Evolutionary conservation across 2,888 invertebrate genomes (phyloP), one percentile per base, ranked within the genome.

Genomic region (Julus scanicus): DNA sequence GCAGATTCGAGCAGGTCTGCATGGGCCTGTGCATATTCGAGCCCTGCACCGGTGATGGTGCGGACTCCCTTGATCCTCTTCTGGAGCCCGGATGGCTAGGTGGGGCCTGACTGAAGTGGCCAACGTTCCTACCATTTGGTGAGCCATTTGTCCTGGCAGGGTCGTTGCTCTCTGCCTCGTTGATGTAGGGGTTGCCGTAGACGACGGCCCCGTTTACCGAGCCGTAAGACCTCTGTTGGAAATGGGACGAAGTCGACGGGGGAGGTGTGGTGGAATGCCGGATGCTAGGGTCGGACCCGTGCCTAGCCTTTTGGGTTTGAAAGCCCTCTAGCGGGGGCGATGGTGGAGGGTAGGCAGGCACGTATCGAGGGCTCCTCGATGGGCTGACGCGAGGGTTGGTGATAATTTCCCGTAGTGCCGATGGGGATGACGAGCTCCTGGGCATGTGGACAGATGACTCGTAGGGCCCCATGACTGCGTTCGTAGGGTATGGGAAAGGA

Each of bases 231-330:
- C 49, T 71, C 83, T 71, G 87, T 15, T 63, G 53, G 20, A 80
- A 80, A 15, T 53, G 63, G 37, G 53, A 44, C 29, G 49, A 44
- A 40, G 71, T 15, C 29, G 40, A 40, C 15, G 87, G 84, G 17
- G 87, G 83, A n/a, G 87, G 53, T 4, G 37, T 87, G 37, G 53
- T 39, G 11, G 39, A 53, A 11, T 53, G 48, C 13, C 88, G 86
- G 39, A 88, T 88, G 57, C 86, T 88, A n/a, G 84, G 88, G 40
- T 89, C 88, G n/a, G 89, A 88, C 20, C 88, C 87, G 44, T 86
- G 84, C 13, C 80, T 71, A n/a, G 63, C 17, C 15, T 44, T 40
- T 37, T 39, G 80, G 11, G 20, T 44, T n/a, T 29, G 86, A 11
- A 17, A 49, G 44, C 6, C 48, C 83, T n/a, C 48, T 8, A 63